phyloP scores from a whole-genome alignment of 2,888 invertebrate species.

The Drosophila picticornis region DNA sequence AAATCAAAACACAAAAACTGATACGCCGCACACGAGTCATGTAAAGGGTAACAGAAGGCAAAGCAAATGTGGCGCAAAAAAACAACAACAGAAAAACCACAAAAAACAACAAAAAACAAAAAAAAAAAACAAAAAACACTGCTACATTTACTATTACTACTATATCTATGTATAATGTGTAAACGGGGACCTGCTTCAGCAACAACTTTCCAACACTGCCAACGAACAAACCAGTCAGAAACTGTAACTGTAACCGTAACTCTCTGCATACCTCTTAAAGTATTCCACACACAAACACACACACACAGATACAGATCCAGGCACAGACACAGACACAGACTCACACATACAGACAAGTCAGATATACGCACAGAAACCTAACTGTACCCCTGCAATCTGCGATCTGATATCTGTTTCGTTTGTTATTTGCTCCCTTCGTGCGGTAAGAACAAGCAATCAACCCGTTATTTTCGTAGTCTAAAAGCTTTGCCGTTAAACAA shows the following conservation, averaged over 20 bases:
- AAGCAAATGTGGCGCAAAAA: conserved; percentile 22
- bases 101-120: conserved; percentile 7
- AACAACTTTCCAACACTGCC: conserved; percentile 54
- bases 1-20: conserved; percentile 83
- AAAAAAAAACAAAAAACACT: conserved; percentile 15
- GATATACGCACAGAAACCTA: conserved; percentile 45
- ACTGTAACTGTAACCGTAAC: conserved; percentile 28
- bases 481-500: conserved; percentile 55
- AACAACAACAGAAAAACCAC: conserved; percentile 27
- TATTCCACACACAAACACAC: conserved; percentile 7
- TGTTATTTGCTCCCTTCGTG: conserved; percentile 62
- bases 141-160: conserved; percentile 46
- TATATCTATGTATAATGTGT: conserved; percentile 24
- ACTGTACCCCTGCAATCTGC: conserved; percentile 41
- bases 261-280: conserved; percentile 9
- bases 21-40: conserved; percentile 83
- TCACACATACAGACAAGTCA: conserved; percentile 20
- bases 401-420: conserved; percentile 45
- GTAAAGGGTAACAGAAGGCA: conserved; percentile 41
- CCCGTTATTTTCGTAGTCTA: conserved; percentile 53
- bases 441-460: conserved; percentile 65
- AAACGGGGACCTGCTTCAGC: conserved; percentile 35
- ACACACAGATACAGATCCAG: conserved; percentile 3
- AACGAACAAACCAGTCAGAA: conserved; percentile 35
- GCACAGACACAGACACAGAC: conserved; percentile 14